Base-by-base conservation (phyloP, 2,113 vertebrate species). In the Oryzias celebensis region DNA sequence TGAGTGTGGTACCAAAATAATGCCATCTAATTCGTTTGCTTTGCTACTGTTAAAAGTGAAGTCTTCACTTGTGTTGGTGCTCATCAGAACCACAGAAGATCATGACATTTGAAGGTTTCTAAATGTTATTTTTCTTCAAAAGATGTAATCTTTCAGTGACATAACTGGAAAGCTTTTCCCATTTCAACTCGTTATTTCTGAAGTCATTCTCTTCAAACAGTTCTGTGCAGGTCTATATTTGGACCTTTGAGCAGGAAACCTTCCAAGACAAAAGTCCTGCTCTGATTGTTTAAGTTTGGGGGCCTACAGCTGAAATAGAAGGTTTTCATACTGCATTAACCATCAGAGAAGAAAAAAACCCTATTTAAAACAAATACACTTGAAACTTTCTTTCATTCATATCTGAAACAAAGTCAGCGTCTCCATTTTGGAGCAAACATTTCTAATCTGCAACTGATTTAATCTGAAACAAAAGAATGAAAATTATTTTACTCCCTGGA, bases 311-410 rank as follows among this genome's bases (percentile, higher is more conserved):
- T 28, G 26, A 28, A 28, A 28, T 6, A 28, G 55, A 14, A 14
- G 2, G 41, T 51, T 18, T 1, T 62, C 83, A 89, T 91, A 84
- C 64, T 88, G 85, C 68, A 83, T 82, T 84, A 82, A 89, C 90
- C 87, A 73, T 86, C 78, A 80, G 74, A 75, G 80, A 72, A 75
- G 75, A 85, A 77, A 46, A 61, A 20, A 20, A 20, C 31, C 62
- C 67, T 87, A 68, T 74, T 20, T n/a, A 52, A 82, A 65, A 65
- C 47, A 4, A 7, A 17, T 46, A 14, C 44, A 46, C 7, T 3
- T 14, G 44, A 46, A 17, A 17, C 10, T 1, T 36, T 10, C 36
- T 36, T 36, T 36, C 36, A 36, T 36, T 36, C 36, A 2, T 10
- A 36, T 36, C 36, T 36, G 10, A 36, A 36, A 12, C 36, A 36